Base-by-base conservation (phyloP, 2,888 invertebrate genomes). In the Troides oblongomaculatus region DNA sequence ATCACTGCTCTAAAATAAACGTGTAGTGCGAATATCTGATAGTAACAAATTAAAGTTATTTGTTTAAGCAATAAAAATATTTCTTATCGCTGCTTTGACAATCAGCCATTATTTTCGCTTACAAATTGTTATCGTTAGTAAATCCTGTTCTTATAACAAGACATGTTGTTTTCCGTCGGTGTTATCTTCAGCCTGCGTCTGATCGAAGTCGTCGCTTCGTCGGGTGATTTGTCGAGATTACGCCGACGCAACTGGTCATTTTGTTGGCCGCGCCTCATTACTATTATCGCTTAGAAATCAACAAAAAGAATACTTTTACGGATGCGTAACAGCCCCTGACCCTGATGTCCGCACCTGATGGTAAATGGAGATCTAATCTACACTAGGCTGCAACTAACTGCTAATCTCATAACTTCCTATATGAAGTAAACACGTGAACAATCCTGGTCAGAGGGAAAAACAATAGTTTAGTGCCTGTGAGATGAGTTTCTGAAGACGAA, bases 201-300 rank as follows among this genome's bases (percentile, higher is more conserved):
- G 39, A 68, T 63, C 68, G 57, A 57, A 62, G 30, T 36, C 56
- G 50, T 30, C 62, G 68, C 53, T 53, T 56, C 63, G 62, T 21
- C 68, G 58, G 21, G 46, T 30, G 57, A 30, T 58, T 62, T 68
- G 62, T 68, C 68, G 46, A 25, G 68, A 63, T 63, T 50, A 21
- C 23, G 46, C n/a, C 21, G 25, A 17, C 62, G 61, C 12, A 56
- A 46, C 25, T 68, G 68, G 62, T 62, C 62, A 56, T 62, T 66
- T 21, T 53, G 43, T 21, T n/a, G 25, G 57, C 62, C 43, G 43
- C 57, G 43, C 43, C 43, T 68, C 68, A 43, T 63, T 63, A 63
- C 50, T 17, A 17, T 58, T 63, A 50, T 68, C 68, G 58, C 58
- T 63, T 50, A 64, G n/a, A 39, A 57, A 63, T 68, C 67, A 30